Base-by-base conservation (phyloP, 2,888 invertebrate genomes). In the Epirrhoe alternata region DNA sequence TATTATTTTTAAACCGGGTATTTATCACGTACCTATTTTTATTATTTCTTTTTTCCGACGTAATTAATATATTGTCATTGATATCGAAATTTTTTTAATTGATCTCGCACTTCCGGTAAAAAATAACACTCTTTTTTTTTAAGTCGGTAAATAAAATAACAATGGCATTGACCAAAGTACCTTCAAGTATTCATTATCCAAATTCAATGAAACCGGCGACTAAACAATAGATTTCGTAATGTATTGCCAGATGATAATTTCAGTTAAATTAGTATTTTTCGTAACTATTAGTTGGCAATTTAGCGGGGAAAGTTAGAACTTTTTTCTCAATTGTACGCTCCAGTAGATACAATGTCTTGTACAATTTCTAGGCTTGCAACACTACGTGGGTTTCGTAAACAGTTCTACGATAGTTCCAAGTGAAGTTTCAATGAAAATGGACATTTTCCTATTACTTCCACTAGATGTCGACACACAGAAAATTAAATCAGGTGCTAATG, bases 311-410 rank as follows among this genome's bases (percentile, higher is more conserved):
- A 92, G 91, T 89, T 86, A 76, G 63, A 78, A 85, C 86, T 88
- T 91, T 91, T 89, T 92, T 91, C 87, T 82, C 87, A 92, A 93
- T 92, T 83, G 82, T 86, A 93, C 92, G 93, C 91, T 92, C 90
- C 88, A 92, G 86, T 92, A 89, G 87, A 79, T 84, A 80, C 80
- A 79, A 79, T 83, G 80, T 84, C 83, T 71, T 83, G 85, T 83
- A 88, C 89, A 90, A 88, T 90, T 90, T 90, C 88, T 91, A 85
- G 80, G 79, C 84, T 91, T 92, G 84, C 90, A 86, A 88, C 86
- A 91, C 77, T 80, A 81, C 79, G 79, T 79, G 74, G 74, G 81
- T 92, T 90, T 91, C 90, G 88, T 81, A 90, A 92, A 84, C 77
- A 65, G 73, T 81, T 47, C 14, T 47, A 16, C 47, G 14, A 5